These are phyloP conservation scores for Eupithecia dodoneata DNA, from an alignment of 2,888 invertebrate species.

Conservation along the genomic window DNA sequence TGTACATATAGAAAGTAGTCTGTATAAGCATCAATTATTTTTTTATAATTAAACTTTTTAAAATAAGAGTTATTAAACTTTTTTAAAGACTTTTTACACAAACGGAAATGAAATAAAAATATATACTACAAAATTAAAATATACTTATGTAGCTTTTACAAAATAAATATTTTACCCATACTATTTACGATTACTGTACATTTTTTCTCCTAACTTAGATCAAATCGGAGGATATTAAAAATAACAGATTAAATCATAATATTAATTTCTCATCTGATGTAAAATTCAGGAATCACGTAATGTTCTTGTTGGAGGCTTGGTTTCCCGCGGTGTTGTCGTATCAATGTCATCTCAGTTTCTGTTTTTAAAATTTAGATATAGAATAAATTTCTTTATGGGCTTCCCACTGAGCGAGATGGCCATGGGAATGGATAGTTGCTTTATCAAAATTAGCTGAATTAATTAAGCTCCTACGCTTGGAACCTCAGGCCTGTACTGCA, in stretches of 20 bases:
- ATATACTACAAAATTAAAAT: no score
- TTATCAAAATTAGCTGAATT: slow-evolving; percentile 46
- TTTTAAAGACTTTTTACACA: no score
- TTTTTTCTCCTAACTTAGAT: slow-evolving; percentile 22
- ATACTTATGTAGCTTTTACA: not conserved
- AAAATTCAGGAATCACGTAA: slow-evolving; percentile 24
- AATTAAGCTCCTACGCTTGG: slow-evolving; percentile 44
- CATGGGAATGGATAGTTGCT: slow-evolving; percentile 48
- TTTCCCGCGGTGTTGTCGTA: slow-evolving; percentile 58
- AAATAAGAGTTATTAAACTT: no score
- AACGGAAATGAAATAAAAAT: no score
- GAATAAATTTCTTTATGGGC: slow-evolving; percentile 45
- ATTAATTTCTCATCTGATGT: slow-evolving; percentile 36
- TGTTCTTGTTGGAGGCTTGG: slow-evolving; percentile 25
- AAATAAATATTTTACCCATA: slow-evolving; percentile 9
- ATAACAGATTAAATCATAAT: slow-evolving; percentile 41
- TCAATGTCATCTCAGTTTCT: slow-evolving; percentile 52
- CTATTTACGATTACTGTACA: slow-evolving; percentile 13
- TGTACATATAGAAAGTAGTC: not conserved
- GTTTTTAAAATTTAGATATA: slow-evolving; percentile 57
- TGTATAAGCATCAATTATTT: not conserved
- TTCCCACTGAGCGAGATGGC: slow-evolving; percentile 45
- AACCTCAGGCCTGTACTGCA: slow-evolving; percentile 13
- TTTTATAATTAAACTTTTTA: no score
- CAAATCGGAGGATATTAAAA: slow-evolving; percentile 29